Evolutionary conservation across 2,113 vertebrate genomes (phyloP).

Genomic region (Myanophis thanlyinensis): DNA sequence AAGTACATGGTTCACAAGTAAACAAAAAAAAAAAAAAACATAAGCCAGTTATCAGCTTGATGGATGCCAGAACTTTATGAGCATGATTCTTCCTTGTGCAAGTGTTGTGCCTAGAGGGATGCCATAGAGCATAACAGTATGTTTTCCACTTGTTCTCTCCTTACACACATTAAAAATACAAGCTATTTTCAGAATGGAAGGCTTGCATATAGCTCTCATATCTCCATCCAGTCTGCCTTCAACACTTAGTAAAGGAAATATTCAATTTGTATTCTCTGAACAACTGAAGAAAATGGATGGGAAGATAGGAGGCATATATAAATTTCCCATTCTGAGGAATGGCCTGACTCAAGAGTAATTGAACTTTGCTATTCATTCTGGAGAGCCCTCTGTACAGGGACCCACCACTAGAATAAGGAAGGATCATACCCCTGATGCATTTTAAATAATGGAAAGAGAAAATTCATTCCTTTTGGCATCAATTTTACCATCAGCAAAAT

Average conservation of each 20-base stretch:
- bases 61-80: constrained; percentile 72
- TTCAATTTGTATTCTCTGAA: not conserved
- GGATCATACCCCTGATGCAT: not conserved
- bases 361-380: not conserved
- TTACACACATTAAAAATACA: not conserved
- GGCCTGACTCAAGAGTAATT: not conserved
- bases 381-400: not conserved
- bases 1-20: constrained; percentile 98
- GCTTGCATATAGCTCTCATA: not conserved
- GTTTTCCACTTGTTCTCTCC: not conserved
- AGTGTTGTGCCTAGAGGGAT: not conserved
- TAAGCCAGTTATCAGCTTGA: constrained; percentile 66
- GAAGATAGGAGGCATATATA: not conserved
- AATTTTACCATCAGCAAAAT: constrained; percentile 71
- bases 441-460: not conserved
- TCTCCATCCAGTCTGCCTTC: not conserved
- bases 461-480: constrained; percentile 66
- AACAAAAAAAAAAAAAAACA: constrained; percentile 74
- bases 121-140: not conserved
- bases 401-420: not conserved
- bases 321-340: not conserved
- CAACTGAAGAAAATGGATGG: not conserved
- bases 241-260: not conserved
- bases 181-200: not conserved
- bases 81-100: constrained; percentile 62